phyloP scores from a whole-genome alignment of 2,888 invertebrate species.

The Bhutanitis thaidina region DNA sequence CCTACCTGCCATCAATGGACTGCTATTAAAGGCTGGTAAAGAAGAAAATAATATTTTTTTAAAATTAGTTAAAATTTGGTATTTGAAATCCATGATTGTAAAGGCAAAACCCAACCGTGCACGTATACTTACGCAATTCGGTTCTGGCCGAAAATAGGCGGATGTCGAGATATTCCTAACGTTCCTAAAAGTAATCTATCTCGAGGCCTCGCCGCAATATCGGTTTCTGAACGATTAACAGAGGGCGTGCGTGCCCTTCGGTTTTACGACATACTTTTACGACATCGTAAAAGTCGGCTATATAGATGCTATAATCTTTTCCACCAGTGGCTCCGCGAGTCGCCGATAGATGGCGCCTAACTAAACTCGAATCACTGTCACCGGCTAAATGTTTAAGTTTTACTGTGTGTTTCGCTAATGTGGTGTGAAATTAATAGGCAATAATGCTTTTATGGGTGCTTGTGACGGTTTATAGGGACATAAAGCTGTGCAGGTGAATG shows the following conservation, averaged over 20 bases:
- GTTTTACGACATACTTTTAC: slow-evolving; percentile 77
- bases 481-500: slow-evolving; percentile 68
- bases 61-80: too few relatives aligned
- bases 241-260: slow-evolving; percentile 79
- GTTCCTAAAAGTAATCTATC: slow-evolving; percentile 73
- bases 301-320: slow-evolving; percentile 77
- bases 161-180: slow-evolving; percentile 69
- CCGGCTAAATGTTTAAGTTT: slow-evolving; percentile 72
- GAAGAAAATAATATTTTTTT: too few relatives aligned
- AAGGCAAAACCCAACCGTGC: slow-evolving; percentile 19
- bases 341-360: slow-evolving; percentile 69
- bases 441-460: slow-evolving; percentile 77
- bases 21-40: too few relatives aligned
- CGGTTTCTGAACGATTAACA: slow-evolving; percentile 79
- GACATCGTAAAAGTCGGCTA: slow-evolving; percentile 71
- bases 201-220: slow-evolving; percentile 75
- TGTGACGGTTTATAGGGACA: slow-evolving; percentile 68
- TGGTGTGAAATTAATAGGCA: slow-evolving; percentile 80
- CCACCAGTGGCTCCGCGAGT: slow-evolving; percentile 47
- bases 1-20: too few relatives aligned
- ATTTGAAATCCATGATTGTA: not conserved
- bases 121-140: slow-evolving; percentile 38
- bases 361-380: slow-evolving; percentile 69
- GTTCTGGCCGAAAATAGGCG: slow-evolving; percentile 66
- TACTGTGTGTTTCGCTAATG: slow-evolving; percentile 80